phyloP scores from a whole-genome alignment of 2,888 invertebrate genomes.

The Lasioglossum morio region DNA sequence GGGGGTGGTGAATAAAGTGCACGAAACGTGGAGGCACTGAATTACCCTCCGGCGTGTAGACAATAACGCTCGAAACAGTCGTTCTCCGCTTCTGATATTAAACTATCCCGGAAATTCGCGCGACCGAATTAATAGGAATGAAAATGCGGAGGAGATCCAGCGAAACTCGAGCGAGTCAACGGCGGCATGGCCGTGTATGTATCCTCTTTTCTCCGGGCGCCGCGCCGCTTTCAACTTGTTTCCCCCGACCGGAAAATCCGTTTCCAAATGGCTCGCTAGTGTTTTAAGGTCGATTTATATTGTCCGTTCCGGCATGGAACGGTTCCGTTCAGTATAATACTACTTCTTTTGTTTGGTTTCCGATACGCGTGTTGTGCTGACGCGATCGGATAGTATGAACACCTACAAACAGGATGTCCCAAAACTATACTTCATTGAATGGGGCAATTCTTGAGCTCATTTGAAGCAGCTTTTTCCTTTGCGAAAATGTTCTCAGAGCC shows the following conservation, averaged over 20 bases:
- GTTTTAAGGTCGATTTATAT: not conserved
- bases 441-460: too few relatives aligned
- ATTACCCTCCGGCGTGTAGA: slow-evolving; percentile 48
- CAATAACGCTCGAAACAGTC: slow-evolving; percentile 57
- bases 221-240: slow-evolving; percentile 24
- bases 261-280: not conserved
- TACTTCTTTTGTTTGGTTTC: too few relatives aligned
- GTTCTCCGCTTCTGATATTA: slow-evolving; percentile 61
- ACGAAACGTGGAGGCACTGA: slow-evolving; percentile 18
- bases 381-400: too few relatives aligned
- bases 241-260: slow-evolving; percentile 39
- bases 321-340: too few relatives aligned
- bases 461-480: too few relatives aligned
- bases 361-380: too few relatives aligned
- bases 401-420: too few relatives aligned
- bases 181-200: slow-evolving; percentile 21
- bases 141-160: slow-evolving; percentile 27
- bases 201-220: slow-evolving; percentile 19
- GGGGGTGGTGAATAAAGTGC: not conserved
- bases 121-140: slow-evolving; percentile 51
- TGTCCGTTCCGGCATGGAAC: too few relatives aligned
- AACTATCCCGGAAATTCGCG: slow-evolving; percentile 50
- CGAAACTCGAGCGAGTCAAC: slow-evolving; percentile 42
- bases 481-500: too few relatives aligned
- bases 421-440: too few relatives aligned